Percentiles rank a stretch among this genome's conserved stretches.
phyloP scores from a whole-genome alignment of 2,113 vertebrate species.

The Raja brachyura region DNA sequence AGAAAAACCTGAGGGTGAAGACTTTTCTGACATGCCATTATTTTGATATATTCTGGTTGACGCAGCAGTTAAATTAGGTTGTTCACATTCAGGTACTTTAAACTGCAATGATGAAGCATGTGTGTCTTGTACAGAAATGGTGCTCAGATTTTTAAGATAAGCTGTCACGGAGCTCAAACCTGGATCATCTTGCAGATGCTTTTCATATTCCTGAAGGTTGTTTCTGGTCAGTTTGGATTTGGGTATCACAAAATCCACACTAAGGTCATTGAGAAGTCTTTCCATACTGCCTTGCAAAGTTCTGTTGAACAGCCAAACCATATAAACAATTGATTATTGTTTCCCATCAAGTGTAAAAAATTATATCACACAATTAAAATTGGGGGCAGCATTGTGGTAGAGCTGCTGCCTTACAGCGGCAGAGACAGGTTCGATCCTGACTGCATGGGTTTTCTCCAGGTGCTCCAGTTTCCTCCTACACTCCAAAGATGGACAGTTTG shows the following conservation, averaged over 20 bases:
- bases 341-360: background rate
- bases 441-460: too few relatives aligned
- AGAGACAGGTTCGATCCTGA: too few relatives aligned
- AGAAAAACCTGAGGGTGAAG: background rate
- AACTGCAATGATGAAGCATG: background rate
- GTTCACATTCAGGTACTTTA: constrained; percentile 14
- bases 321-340: background rate
- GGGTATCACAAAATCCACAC: constrained; percentile 48
- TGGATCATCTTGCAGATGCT: constrained; percentile 53
- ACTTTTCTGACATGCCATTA: background rate
- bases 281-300: constrained; percentile 64
- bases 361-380: background rate
- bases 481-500: too few relatives aligned
- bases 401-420: too few relatives aligned
- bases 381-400: too few relatives aligned
- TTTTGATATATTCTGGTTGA: background rate
- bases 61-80: constrained; percentile 6
- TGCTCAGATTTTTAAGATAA: constrained; percentile 65
- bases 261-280: constrained; percentile 60
- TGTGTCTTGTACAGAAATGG: constrained; percentile 34
- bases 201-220: constrained; percentile 61
- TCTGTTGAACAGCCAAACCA: constrained; percentile 49
- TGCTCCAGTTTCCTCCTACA: too few relatives aligned
- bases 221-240: constrained; percentile 58
- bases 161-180: constrained; percentile 58